Evolutionary conservation across 2,888 invertebrate genomes (phyloP), one percentile per base, ranked within the genome.

Genomic region (Drosophila kokeensis): DNA sequence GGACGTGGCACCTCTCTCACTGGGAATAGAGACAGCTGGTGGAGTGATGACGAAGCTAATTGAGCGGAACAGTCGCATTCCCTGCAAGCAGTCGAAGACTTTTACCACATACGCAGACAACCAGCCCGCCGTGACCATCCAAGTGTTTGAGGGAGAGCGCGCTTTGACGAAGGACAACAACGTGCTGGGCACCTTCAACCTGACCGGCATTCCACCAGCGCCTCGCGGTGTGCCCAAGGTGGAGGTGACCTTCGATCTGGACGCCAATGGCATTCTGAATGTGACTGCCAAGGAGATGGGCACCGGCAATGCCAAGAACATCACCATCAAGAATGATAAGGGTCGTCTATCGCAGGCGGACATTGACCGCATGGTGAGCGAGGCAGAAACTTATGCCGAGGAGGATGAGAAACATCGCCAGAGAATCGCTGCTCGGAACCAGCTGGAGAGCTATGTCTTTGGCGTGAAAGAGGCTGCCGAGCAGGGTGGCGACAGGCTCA

Each of bases 151-250:
- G 91, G 96, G 96, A 36, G 96, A 97, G 93, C 94, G 97, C 42
- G 97, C 97, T 52, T 96, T 98, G 97, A 98, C 98, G 79, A 97
- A 96, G 91, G 98, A 98, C 93, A 98, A 98, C 94, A 97, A 99
- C 93, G 94, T 98, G 52, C 95, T 99, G 75, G 99, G 99, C 65
- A 99, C 97, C 92, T 99, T 99, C 93, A 98, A 99, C 93, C 95
- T 99, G 61, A 97, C 97, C 8, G 98, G 98, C 40, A 99, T 99
- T 90, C 98, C 99, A 2, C 98, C 99, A n/a, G 97, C 97, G 92
- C 99, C 96, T 69, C 96, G 95, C 76, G 99, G 96, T 91, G 98
- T 96, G 76, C 98, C 95, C 75, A 97, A 95, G 93, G 98, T 96
- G 94, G 98, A 97, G 91, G 97, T 97, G 30, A 97, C 96, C 48